Evolutionary conservation across 2,888 invertebrate species (phyloP).

Genomic region (Stictocephala bisonia): DNA sequence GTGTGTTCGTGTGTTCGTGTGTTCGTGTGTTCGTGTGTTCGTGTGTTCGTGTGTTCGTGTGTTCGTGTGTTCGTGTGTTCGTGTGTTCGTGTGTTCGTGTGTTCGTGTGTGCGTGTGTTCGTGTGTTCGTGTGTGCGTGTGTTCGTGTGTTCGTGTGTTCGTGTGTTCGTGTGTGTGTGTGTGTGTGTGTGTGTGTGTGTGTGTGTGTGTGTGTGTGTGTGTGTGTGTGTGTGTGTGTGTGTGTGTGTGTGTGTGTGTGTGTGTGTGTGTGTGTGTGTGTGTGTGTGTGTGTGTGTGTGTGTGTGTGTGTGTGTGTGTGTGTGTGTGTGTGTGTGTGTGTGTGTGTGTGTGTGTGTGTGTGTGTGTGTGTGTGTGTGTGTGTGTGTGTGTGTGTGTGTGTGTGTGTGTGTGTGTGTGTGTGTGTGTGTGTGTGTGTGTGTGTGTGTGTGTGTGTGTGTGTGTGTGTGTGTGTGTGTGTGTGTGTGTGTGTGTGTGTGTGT

Average conservation of each 20-base stretch:
- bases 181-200: background rate
- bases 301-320: conserved; percentile 33
- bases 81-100: no score
- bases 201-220: background rate
- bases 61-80: no score
- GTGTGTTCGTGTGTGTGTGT: no score
- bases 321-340: conserved; percentile 17
- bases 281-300: conserved; percentile 12
- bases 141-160: no score
- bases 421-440: conserved; percentile 4
- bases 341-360: conserved; percentile 5
- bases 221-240: background rate
- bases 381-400: conserved; percentile 20
- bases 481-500: no score
- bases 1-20: no score
- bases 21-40: no score
- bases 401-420: conserved; percentile 7
- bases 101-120: no score
- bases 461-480: no score
- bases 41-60: no score
- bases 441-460: no score
- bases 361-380: conserved; percentile 8
- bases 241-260: background rate
- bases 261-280: conserved; percentile 22
- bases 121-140: no score